Conservation (phyloP, 2,113 vertebrate genomes). For the Rhynchomys soricoides region DNA sequence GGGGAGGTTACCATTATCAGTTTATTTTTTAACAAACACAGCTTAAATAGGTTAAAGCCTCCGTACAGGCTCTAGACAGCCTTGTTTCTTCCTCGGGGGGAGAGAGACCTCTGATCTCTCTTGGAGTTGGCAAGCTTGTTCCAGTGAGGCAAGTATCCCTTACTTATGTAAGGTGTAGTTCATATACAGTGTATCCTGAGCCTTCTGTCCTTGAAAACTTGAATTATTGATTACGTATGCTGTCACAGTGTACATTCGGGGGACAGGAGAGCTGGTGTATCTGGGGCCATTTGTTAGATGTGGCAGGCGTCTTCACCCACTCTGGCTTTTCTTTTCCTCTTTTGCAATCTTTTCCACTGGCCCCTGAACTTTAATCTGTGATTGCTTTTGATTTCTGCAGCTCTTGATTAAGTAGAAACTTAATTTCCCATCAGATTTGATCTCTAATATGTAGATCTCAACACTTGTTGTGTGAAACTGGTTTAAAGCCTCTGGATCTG, state of each 20-base stretch:
- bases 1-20: not conserved
- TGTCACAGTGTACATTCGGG: no score
- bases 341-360: not conserved
- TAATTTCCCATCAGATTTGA: not conserved
- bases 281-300: not conserved
- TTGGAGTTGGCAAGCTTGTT: not conserved
- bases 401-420: conserved; percentile 11
- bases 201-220: not conserved
- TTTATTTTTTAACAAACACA: not conserved
- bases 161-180: not conserved
- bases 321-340: not conserved
- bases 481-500: not conserved
- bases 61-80: not conserved
- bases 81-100: not conserved
- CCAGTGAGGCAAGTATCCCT: not conserved
- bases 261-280: not conserved
- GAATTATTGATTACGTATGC: not conserved
- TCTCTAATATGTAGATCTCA: not conserved
- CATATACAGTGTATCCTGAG: not conserved
- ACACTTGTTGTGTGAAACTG: not conserved
- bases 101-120: not conserved
- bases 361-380: conserved; percentile 33
- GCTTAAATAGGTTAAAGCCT: not conserved
- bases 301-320: not conserved
- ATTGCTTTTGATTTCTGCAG: not conserved